Base-by-base conservation (phyloP, 35 echinoderm and acorn worm species). In the Chiridota heheva region DNA sequence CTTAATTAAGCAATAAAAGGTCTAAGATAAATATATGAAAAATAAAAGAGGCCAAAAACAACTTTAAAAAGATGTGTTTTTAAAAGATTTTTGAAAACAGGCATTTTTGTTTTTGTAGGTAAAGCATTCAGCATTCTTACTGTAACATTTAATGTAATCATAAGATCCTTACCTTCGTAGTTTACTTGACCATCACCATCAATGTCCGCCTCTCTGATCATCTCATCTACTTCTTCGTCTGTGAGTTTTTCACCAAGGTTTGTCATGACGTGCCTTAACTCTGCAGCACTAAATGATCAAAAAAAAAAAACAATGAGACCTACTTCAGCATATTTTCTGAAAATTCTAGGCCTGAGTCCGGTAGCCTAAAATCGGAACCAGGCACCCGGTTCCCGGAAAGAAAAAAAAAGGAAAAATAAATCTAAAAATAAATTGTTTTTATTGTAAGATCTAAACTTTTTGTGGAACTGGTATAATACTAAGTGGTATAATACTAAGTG, bases 111-210 rank as follows among this genome's bases (percentile, higher is more conserved):
- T 10, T 53, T 53, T 10, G 10, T 53, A 22, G 22, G 48, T 53
- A 22, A 22, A 13, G 22, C 48, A 10, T 22, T 53, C 38, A n/a
- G n/a, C n/a, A n/a, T n/a, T n/a, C n/a, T n/a, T n/a, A n/a, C n/a
- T n/a, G n/a, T n/a, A n/a, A n/a, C n/a, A n/a, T n/a, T n/a, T n/a
- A n/a, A n/a, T n/a, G n/a, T n/a, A 56, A 56, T 24, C 16, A 56
- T 17, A 57, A 24, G 22, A 65, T 38, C 18, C 42, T 33, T 77
- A 96, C 92, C 92, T 96, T 96, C 92, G 58, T 96, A 96, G 64
- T 96, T 96, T 53, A 96, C 92, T 71, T 96, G 92, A 55, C 92
- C 92, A 29, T 96, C 92, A 27, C 92, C 87, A 69, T 96, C 87
- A 27, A 96, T 89, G 57, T 96, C 92, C 40, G 92, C 92, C 69